These are phyloP conservation scores for Halcyon senegalensis DNA, from an alignment of 2,113 vertebrate genomes.

Conservation along the genomic window DNA sequence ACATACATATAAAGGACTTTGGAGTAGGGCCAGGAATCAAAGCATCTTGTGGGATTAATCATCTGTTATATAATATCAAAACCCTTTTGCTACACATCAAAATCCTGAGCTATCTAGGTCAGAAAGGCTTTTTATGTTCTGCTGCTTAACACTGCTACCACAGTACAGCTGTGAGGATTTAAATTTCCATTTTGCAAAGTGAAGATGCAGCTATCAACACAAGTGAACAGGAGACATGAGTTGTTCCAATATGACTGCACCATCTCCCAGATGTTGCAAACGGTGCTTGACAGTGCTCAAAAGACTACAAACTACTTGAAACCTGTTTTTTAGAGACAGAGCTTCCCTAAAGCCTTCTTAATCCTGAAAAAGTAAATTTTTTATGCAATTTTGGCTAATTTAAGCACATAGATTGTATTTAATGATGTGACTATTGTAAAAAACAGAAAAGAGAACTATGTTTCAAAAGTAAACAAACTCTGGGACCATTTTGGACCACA, in stretches of 20 bases:
- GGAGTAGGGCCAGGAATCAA: neutral
- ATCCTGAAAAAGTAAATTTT: neutral
- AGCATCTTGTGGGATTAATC: slow-evolving; percentile 28
- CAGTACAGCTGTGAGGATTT: slow-evolving; percentile 7
- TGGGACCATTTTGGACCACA: neutral
- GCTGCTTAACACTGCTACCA: neutral
- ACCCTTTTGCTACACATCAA: neutral
- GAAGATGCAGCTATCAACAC: neutral
- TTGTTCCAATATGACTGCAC: neutral
- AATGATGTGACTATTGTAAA: neutral
- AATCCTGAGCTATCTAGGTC: slow-evolving; percentile 50
- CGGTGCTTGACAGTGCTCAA: neutral
- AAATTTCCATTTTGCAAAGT: neutral
- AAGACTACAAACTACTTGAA: neutral
- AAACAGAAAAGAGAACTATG: neutral
- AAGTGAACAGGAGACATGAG: neutral
- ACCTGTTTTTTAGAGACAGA: neutral
- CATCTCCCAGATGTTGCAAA: neutral
- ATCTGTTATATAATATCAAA: slow-evolving; percentile 18
- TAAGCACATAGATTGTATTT: neutral
- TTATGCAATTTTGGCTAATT: neutral
- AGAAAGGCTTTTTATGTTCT: slow-evolving; percentile 21
- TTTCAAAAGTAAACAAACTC: neutral
- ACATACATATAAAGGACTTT: neutral
- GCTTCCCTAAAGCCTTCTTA: neutral